Base-by-base conservation (phyloP, 2,113 vertebrate genomes). In the Rhodinocichla rosea region DNA sequence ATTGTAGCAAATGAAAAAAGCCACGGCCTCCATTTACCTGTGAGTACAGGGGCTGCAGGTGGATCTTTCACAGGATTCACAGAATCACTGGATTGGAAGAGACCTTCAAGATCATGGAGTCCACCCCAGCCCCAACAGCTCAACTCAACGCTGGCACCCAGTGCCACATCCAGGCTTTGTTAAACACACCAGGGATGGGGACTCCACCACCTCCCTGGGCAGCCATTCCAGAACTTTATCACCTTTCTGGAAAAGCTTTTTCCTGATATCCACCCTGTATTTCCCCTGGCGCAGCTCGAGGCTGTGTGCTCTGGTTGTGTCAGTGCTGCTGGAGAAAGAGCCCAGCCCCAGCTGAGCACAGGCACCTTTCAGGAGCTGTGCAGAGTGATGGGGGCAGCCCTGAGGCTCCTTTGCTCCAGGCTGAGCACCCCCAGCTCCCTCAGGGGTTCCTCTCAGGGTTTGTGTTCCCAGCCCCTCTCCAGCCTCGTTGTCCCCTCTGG, bases 71-170 rank as follows among this genome's bases (percentile, higher is more conserved):
- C 56, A 57, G 33, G 35, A 23, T 22, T 22, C 55, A 23, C 21
- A 57, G 56, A 57, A 35, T 24, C 22, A 24, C 56, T 0, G 0
- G 22, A 22, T 24, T 24, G n/a, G n/a, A 59, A 59, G 10, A 24
- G 15, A 35, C 22, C 14, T 24, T 4, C 4, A 7, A 16, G n/a
- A 16, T 4, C 22, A 59, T 24, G 0, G 2, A 59, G 15, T 35
- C n/a, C 22, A 59, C 0, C 33, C 33, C 56, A 35, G 14, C 56
- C 8, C 56, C 22, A 56, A 9, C 32, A 3, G 19, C 53, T 55
- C 30, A 55, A 0, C 53, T 2, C 4, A 56, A 21, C 19, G 19
- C 32, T 56, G 53, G 19, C 19, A 2, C 32, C 53, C 53, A 55
- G 30, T 33, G 30, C 53, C 30, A 21, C 53, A 55, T 33, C 53